Conservation (phyloP, 2,113 vertebrate genomes). For the Oryzias curvinotus region DNA sequence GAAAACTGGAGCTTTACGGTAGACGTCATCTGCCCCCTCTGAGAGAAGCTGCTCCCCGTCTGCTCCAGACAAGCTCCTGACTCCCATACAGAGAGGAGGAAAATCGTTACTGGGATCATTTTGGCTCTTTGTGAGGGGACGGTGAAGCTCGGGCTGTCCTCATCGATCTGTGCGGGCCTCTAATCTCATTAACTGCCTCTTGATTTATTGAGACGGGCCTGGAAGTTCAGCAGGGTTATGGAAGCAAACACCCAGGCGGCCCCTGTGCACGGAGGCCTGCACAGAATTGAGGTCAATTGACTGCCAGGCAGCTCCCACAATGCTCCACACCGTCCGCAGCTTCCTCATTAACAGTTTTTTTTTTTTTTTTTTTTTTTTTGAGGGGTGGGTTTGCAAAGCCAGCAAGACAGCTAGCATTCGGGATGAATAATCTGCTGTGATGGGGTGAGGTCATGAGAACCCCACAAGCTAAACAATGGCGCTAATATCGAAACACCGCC, state of each 20-base stretch:
- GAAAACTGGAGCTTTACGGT: slow-evolving; percentile 15
- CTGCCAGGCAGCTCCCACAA: slow-evolving; percentile 46
- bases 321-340: slow-evolving; percentile 38
- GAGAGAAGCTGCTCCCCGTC: background rate
- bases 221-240: slow-evolving; percentile 61
- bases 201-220: slow-evolving; percentile 73
- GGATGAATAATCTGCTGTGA: slow-evolving; percentile 70
- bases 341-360: slow-evolving; percentile 56
- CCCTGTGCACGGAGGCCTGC: slow-evolving; percentile 41
- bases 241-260: slow-evolving; percentile 46
- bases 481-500: slow-evolving; percentile 41
- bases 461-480: slow-evolving; percentile 49
- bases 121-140: slow-evolving; percentile 56
- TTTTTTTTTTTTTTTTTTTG: slow-evolving; percentile 17
- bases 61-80: slow-evolving; percentile 37
- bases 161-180: slow-evolving; percentile 68
- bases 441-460: slow-evolving; percentile 62
- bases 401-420: slow-evolving; percentile 27
- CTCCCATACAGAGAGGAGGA: slow-evolving; percentile 30
- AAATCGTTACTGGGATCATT: slow-evolving; percentile 69
- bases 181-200: slow-evolving; percentile 77
- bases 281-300: slow-evolving; percentile 74
- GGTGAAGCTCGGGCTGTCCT: slow-evolving; percentile 42
- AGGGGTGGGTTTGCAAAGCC: background rate
- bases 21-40: background rate